These are phyloP conservation scores for Platyrinchus mystaceus DNA, from an alignment of 2,797 vertebrate genomes.

Conservation along the genomic window DNA sequence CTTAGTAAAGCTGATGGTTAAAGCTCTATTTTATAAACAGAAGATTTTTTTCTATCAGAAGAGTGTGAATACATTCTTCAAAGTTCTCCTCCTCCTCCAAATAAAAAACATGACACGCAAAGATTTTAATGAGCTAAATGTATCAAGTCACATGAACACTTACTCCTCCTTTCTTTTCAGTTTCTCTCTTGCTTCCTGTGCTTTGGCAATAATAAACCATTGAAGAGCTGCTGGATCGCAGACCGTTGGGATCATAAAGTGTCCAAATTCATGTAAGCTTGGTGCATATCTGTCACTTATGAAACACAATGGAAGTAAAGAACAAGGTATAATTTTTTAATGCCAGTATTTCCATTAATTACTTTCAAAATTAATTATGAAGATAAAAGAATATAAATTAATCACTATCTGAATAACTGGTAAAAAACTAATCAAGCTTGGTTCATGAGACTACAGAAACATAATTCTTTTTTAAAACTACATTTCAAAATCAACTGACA, in stretches of 20 bases:
- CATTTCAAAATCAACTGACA: neutral
- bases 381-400: neutral
- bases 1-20: neutral
- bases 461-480: neutral
- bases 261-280: slow-evolving; percentile 87
- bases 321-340: neutral
- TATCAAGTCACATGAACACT: slow-evolving; percentile 52
- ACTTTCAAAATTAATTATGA: neutral
- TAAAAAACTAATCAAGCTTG: neutral
- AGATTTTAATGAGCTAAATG: neutral
- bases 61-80: neutral
- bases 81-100: neutral
- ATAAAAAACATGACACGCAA: neutral
- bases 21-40: neutral
- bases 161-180: slow-evolving; percentile 82
- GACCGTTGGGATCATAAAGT: slow-evolving; percentile 85
- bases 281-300: slow-evolving; percentile 84
- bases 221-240: slow-evolving; percentile 84
- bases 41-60: neutral
- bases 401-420: neutral
- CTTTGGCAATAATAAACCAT: slow-evolving; percentile 85
- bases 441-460: neutral
- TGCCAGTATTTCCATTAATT: neutral
- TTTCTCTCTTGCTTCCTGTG: slow-evolving; percentile 84
- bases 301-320: neutral